Evolutionary conservation across 2,797 vertebrate species (phyloP), one percentile per base, ranked within the genome.

Genomic region (Acipenser ruthenus): DNA sequence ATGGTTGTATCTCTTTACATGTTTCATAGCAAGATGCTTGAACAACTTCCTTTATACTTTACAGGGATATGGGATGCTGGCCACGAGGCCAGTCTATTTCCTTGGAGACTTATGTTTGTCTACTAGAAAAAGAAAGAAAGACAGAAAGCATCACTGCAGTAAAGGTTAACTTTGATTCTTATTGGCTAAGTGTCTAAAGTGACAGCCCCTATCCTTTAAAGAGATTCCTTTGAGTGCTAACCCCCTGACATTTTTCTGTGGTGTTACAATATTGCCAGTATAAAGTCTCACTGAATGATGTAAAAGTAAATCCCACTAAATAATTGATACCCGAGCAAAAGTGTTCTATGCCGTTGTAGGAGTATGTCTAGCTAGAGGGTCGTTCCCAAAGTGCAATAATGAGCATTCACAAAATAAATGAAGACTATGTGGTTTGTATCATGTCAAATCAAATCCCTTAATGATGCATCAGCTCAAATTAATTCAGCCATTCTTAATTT

Each of bases 121-220:
- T 75, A 78, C 80, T 82, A 75, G 71, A 78, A 75, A 79, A 61
- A 37, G 48, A 67, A 66, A 65, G 65, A 67, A 66, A 37, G 58
- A 49, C 12, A 23, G 13, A 8, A 65, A 65, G 67, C 64, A 78
- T 79, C 62, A 60, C 53, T 49, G 49, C 18, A 6, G 62, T 75
- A 60, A 80, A 85, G 83, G 81, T 83, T 77, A 66, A 70, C 65
- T 71, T 69, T 91, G 83, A 90, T 84, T 81, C 75, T 75, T 75
- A 82, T 81, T 88, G 90, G 89, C 87, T 88, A n/a, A n/a, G 88
- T 76, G 73, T 70, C 72, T 79, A 81, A 87, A 90, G 84, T 59
- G 74, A 75, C 74, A 82, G 82, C 77, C 79, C 72, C 76, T 68
- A 71, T 71, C 79, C 72, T 60, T 10, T 51, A 49, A 55, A 58